phyloP scores from a whole-genome alignment of 2,797 vertebrate species.

The Cirrhinus mrigala region DNA sequence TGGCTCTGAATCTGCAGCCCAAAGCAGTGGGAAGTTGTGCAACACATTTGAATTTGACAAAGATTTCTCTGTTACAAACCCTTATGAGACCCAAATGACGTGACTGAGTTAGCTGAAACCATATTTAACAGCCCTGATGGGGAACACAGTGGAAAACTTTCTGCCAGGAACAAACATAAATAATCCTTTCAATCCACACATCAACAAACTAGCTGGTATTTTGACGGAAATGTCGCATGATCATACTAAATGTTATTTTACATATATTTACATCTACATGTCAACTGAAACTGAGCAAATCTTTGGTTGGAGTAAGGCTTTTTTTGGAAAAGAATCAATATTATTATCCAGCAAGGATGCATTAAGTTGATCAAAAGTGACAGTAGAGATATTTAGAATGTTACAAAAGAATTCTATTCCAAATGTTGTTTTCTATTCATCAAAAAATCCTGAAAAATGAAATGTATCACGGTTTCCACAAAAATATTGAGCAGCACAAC shows the following conservation, averaged over 20 bases:
- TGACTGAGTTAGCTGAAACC: not conserved
- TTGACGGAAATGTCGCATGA: not conserved
- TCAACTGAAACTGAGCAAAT: not conserved
- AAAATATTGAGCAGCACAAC: not conserved
- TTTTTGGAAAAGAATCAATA: too few species aligned
- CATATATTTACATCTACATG: too few species aligned
- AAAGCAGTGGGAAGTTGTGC: not conserved
- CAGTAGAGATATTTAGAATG: too few species aligned
- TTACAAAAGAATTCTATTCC: too few species aligned
- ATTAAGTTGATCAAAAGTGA: too few species aligned
- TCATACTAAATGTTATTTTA: not conserved
- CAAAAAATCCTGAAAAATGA: too few species aligned
- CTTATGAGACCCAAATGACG: not conserved
- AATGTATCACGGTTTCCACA: not conserved
- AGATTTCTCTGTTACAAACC: slow-evolving; percentile 6
- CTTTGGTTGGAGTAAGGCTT: not conserved
- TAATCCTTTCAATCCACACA: not conserved
- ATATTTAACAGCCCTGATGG: not conserved
- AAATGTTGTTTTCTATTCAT: too few species aligned
- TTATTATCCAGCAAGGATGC: too few species aligned
- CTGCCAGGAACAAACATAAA: not conserved
- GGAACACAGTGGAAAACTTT: not conserved
- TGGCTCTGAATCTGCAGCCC: not conserved
- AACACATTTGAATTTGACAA: not conserved
- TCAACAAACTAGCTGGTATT: not conserved